These are phyloP conservation scores for Psylliodes chrysocephalus DNA, from an alignment of 2,888 invertebrate species.

Conservation along the genomic window DNA sequence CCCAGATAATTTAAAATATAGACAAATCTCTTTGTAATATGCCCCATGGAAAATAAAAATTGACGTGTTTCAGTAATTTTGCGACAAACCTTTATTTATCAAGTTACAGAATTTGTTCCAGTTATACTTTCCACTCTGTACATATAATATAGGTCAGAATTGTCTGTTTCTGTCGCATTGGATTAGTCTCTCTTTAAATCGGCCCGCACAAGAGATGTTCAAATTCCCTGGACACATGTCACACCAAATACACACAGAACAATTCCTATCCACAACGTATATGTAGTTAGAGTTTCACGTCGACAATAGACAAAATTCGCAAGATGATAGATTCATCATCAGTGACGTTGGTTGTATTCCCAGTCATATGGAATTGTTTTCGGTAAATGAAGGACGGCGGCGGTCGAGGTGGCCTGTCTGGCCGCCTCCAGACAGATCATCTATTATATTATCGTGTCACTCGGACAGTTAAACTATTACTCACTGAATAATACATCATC, in stretches of 20 bases:
- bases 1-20: too few relatives aligned
- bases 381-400: conserved; percentile 43
- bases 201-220: neutral
- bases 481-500: conserved; percentile 37
- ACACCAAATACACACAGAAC: conserved; percentile 1
- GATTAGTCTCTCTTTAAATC: neutral
- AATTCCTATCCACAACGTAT: conserved; percentile 3
- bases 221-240: conserved; percentile 11
- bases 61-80: too few relatives aligned
- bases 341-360: conserved; percentile 56
- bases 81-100: too few relatives aligned
- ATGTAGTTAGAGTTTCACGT: conserved; percentile 4
- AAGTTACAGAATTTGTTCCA: too few relatives aligned
- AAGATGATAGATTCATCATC: conserved; percentile 60
- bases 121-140: too few relatives aligned
- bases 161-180: neutral
- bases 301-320: conserved; percentile 51
- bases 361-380: conserved; percentile 55
- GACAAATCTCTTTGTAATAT: too few relatives aligned
- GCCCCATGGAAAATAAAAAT: too few relatives aligned
- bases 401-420: conserved; percentile 35
- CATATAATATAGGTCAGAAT: neutral
- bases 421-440: conserved; percentile 55
- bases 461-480: conserved; percentile 43
- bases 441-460: conserved; percentile 50